Evolutionary conservation across 2,113 vertebrate genomes (phyloP), one percentile per base, ranked within the genome.

Genomic region (Tachycineta bicolor): DNA sequence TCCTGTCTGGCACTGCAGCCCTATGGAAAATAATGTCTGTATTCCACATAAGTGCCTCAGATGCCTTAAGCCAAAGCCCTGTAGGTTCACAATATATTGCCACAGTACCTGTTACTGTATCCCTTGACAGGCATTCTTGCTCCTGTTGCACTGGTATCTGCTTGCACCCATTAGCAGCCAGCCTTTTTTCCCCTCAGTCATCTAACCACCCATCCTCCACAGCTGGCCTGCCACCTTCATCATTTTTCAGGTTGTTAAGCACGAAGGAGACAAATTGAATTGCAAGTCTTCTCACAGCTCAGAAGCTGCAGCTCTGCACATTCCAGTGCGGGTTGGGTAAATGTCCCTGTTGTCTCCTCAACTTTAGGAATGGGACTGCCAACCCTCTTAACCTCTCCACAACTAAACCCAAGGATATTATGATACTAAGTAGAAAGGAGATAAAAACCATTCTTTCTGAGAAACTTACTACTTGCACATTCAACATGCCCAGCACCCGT

Each of bases 161-260:
- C 29, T 81, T 26, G 28, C 0, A 56, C 11, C 47, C 16, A 47
- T 21, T 26, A 74, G 49, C 59, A 60, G 11, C 12, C 34, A 89
- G 81, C 9, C 56, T 85, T 74, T 62, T 8, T 33, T 85, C 39
- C 59, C 18, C 49, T 83, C 68, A 71, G n/a, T 70, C 84, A 70
- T 49, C 56, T 46, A 75, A 60, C 37, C 37, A 76, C 53, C 22
- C 55, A 68, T 56, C 44, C 60, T 44, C 70, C 65, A 31, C 64
- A 58, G 26, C 34, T 44, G n/a, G 34, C 39, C 55, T 67, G 52
- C 23, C 55, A 53, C 28, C 52, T 74, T 60, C 39, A 84, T 65
- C 2, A 43, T 53, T 82, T 89, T 73, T 71, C 75, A 89, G 50
- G 55, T n/a, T 87, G 64, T 91, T 96, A 89, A 92, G 60, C 77